Evolutionary conservation across 1,140 invertebrate species (phyloP), one percentile per base, ranked within the genome.

Genomic region (Scaptodrosophila lebanonensis): DNA sequence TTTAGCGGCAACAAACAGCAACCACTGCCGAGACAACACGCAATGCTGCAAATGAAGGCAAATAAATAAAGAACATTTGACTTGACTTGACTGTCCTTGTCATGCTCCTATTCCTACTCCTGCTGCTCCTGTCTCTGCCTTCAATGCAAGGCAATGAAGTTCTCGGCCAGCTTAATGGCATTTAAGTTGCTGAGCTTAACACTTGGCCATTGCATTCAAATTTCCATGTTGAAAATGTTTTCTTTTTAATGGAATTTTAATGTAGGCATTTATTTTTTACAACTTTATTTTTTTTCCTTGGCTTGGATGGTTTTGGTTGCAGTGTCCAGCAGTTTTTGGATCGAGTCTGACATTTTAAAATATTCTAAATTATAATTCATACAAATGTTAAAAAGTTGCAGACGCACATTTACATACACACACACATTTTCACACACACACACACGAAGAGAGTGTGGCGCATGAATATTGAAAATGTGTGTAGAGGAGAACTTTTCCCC

Each of bases 331-430:
- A 3, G 6, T 33, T n/a, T 33, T n/a, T 9, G 8, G 32, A 3
- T 33, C n/a, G n/a, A n/a, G n/a, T n/a, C 17, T 32, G 27, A 45
- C 18, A 33, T 18, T 49, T 50, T 20, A 33, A 20, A 6, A 57
- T 82, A 66, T 82, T 82, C 58, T 66, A 70, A 82, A 82, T 82
- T 82, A 82, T 82, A 82, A 38, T 82, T 82, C 75, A 82, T 82
- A 82, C 76, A 82, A 82, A 82, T 82, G 75, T 82, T 82, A 45
- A 82, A 79, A 72, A 68, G 45, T 82, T 82, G 60, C 57, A 40
- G 54, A 60, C 22, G 63, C 43, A 43, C 60, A 79, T 77, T 79
- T 73, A 73, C 75, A 79, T 79, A 53, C 45, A 43, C 61, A 45
- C 29, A 48, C 43, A 35, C 27, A 43, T 22, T 54, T 22, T 62